Conservation (phyloP, 2,797 vertebrate genomes). For the Phoeniculus purpureus region DNA sequence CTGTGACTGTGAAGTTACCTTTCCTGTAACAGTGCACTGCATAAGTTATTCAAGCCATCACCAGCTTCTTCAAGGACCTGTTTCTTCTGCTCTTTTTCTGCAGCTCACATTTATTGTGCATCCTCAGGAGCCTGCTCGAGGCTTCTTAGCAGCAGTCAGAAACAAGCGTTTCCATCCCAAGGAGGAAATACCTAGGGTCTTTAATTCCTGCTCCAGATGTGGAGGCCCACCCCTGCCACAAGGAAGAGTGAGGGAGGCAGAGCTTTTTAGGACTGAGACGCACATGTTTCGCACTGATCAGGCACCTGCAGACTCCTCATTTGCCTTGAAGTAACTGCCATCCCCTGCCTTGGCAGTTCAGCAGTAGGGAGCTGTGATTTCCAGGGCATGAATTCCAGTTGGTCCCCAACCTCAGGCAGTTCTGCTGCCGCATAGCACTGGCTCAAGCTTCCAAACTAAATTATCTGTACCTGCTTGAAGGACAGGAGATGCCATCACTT, state of each 20-base stretch:
- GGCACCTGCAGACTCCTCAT: background rate
- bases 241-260: background rate
- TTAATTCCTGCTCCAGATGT: background rate
- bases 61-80: background rate
- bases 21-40: background rate
- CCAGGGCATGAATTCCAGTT: background rate
- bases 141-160: background rate
- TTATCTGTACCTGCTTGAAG: background rate
- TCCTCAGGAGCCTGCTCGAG: background rate
- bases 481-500: background rate
- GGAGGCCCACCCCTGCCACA: background rate
- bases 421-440: background rate
- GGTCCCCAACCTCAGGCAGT: background rate
- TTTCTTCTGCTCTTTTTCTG: constrained; percentile 19
- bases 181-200: accelerated
- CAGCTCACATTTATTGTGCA: background rate
- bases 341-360: background rate
- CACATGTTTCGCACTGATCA: background rate
- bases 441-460: background rate
- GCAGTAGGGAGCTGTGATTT: background rate
- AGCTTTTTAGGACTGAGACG: background rate
- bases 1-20: background rate
- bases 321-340: background rate
- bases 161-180: background rate
- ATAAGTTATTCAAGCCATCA: background rate